Evolutionary conservation across 23 tunicate species (phyloP).

Genomic region (Halocynthia roretzi): DNA sequence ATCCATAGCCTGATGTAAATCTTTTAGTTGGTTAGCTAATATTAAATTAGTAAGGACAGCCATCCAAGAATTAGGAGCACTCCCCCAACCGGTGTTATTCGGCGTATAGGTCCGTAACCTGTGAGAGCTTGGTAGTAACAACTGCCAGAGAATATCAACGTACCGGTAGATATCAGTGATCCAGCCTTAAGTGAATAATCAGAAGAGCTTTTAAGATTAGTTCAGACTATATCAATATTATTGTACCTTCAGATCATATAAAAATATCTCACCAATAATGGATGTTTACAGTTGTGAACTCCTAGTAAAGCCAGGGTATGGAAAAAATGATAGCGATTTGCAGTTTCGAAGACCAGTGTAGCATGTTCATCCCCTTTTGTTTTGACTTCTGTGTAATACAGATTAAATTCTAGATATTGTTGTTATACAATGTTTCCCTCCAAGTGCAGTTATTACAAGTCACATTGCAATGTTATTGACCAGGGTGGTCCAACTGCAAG

Average conservation of each 20-base stretch:
- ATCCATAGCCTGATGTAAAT: too few species aligned
- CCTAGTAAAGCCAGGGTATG: slow-evolving; percentile 20
- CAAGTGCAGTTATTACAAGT: too few species aligned
- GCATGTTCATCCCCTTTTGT: slow-evolving; percentile 12
- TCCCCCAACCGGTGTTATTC: slow-evolving; percentile 17
- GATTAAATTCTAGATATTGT: too few species aligned
- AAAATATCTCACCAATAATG: slow-evolving; percentile 1
- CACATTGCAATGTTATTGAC: too few species aligned
- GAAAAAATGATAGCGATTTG: slow-evolving; percentile 15
- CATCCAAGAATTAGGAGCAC: slow-evolving; percentile 16
- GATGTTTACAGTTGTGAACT: slow-evolving; percentile 7
- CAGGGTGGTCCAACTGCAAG: too few species aligned
- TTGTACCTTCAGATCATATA: too few species aligned
- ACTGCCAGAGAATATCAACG: slow-evolving; percentile 17
- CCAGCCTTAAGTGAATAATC: slow-evolving; percentile 3
- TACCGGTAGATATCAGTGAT: slow-evolving; percentile 2
- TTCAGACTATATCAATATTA: too few species aligned
- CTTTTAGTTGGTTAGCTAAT: too few species aligned
- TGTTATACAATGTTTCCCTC: too few species aligned
- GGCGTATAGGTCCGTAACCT: slow-evolving; percentile 8
- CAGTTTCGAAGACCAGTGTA: slow-evolving; percentile 5
- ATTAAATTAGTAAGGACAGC: slow-evolving; percentile 10
- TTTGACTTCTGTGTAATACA: too few species aligned
- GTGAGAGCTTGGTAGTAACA: slow-evolving; percentile 23
- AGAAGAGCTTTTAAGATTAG: too few species aligned